phyloP scores from a whole-genome alignment of 2,888 invertebrate species.

The Pristionchus arcanus region DNA sequence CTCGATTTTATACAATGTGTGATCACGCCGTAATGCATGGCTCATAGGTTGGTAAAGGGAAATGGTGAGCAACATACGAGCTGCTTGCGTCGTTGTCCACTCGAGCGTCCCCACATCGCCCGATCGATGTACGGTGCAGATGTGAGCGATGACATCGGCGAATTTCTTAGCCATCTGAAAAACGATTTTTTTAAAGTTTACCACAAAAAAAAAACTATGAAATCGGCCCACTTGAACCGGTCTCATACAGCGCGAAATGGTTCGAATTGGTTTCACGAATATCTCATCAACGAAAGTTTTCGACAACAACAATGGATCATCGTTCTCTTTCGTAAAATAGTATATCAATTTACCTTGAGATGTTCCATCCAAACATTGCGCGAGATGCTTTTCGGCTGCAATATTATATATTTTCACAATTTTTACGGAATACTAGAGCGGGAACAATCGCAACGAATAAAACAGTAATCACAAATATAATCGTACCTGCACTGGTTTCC shows the following conservation, averaged over 20 bases:
- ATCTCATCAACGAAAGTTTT: neutral
- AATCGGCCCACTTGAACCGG: no score
- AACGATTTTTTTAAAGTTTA: neutral
- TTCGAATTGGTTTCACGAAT: neutral
- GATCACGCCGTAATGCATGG: no score
- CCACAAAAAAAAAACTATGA: no score
- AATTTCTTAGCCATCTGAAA: constrained; percentile 1
- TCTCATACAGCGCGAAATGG: no score
- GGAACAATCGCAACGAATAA: no score
- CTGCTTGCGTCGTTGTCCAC: neutral
- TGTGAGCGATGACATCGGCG: neutral
- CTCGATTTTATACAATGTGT: no score
- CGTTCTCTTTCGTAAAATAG: neutral
- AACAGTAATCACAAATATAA: neutral
- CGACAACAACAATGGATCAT: no score
- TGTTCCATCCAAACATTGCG: constrained; percentile 16
- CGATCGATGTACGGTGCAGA: neutral
- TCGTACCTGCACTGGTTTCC: neutral
- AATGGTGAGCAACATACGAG: no score
- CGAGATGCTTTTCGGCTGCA: neutral
- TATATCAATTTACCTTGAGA: neutral
- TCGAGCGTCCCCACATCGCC: neutral
- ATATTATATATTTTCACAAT: neutral
- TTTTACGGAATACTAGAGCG: no score
- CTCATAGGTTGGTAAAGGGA: no score